Percentiles rank a stretch among this genome's conserved stretches.
Conservation (phyloP, 2,113 vertebrate species). For the Lonchura striata region DNA sequence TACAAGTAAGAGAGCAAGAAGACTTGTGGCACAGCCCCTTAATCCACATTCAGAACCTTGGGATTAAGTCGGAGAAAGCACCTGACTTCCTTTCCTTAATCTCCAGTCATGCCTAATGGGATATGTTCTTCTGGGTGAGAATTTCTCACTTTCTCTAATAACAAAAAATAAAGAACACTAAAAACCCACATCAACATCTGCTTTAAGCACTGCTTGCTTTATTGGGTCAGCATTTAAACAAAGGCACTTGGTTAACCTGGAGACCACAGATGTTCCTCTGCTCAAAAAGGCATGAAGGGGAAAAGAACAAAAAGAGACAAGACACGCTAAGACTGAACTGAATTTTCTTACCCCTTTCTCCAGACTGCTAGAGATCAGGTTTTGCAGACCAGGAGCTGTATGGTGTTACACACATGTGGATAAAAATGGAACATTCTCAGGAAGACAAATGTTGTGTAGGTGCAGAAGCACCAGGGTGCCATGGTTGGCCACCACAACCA, state of each 20-base stretch:
- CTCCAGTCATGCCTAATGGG: conserved; percentile 7
- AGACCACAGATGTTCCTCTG: background rate
- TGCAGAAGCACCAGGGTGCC: background rate
- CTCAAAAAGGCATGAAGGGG: background rate
- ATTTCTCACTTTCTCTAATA: conserved; percentile 31
- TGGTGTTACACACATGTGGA: background rate
- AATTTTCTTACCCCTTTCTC: background rate
- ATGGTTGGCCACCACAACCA: background rate
- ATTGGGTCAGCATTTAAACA: conserved; percentile 7
- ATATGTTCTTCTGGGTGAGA: background rate
- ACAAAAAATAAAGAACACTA: background rate
- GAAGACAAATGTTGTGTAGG: background rate
- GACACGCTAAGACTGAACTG: background rate
- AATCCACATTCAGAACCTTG: background rate
- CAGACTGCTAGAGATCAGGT: background rate
- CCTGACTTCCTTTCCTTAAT: conserved; percentile 22
- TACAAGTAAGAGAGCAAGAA: background rate
- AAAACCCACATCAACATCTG: background rate
- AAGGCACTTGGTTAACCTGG: background rate
- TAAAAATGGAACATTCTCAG: background rate
- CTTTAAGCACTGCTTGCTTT: background rate
- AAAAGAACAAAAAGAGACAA: background rate
- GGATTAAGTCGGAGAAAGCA: conserved; percentile 34
- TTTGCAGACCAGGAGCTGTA: background rate
- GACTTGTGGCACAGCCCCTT: background rate